phyloP scores from a whole-genome alignment of 2,888 invertebrate species.

The Drosophila bunnanda region DNA sequence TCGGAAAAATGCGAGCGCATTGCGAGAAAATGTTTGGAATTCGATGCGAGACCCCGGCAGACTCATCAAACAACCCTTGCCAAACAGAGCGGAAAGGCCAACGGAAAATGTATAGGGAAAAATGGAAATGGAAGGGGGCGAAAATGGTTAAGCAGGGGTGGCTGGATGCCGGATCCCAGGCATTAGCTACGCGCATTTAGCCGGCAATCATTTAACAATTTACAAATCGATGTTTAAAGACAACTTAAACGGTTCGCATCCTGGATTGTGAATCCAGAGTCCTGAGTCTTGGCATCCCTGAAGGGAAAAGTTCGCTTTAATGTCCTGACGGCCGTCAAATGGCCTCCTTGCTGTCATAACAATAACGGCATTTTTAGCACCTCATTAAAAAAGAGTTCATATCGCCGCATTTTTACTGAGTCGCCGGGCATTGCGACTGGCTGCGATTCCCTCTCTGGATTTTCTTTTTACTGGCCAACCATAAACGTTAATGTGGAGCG shows the following conservation, averaged over 20 bases:
- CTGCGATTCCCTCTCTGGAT: constrained; percentile 24
- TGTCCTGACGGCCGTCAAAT: constrained; percentile 58
- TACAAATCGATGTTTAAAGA: constrained; percentile 84
- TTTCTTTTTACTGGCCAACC: constrained; percentile 44
- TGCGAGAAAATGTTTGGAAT: constrained; percentile 68
- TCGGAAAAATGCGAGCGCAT: constrained; percentile 65
- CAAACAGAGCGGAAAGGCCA: constrained; percentile 25
- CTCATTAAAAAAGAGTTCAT: constrained; percentile 82
- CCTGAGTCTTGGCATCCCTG: neutral
- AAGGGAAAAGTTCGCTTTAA: constrained; percentile 64
- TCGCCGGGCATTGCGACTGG: constrained; percentile 29
- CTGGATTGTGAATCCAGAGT: neutral
- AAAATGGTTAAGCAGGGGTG: constrained; percentile 11
- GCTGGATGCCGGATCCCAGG: constrained; percentile 30
- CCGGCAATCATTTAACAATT: constrained; percentile 82
- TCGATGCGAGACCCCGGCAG: constrained; percentile 46
- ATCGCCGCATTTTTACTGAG: constrained; percentile 68
- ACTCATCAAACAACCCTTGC: constrained; percentile 34
- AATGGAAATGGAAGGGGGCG: constrained; percentile 5
- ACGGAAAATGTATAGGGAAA: constrained; percentile 7
- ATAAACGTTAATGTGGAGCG: constrained; percentile 51
- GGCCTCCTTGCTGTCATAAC: constrained; percentile 70
- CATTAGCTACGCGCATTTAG: constrained; percentile 81
- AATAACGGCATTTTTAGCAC: constrained; percentile 81
- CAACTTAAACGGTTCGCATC: constrained; percentile 55